Evolutionary conservation across 92 coral and sea anemone genomes (phyloP), one percentile per base, ranked within the genome.

Genomic region (Actinostola sp.): DNA sequence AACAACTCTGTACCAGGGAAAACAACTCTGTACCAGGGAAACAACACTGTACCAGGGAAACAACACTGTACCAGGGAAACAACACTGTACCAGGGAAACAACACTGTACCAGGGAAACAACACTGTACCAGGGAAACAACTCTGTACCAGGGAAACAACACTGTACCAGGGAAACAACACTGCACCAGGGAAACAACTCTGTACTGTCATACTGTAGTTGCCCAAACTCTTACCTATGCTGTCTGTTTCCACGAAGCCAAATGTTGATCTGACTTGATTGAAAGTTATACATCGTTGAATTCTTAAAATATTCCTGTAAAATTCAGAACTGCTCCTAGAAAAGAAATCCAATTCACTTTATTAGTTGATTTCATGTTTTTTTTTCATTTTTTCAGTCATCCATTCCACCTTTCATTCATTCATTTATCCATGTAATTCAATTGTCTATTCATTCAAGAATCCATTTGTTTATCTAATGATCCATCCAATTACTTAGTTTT

Each of bases 221-320:
- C n/a, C n/a, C n/a, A 58, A 28, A 9, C 27, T 34, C 89, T 82
- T 80, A 93, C 98, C 98, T 75, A 94, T 94, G 46, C 93, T 86
- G 55, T 89, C 92, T 54, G 95, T 95, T 50, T 95, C 99, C 31
- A 86, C 93, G 72, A 95, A 95, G 64, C 99, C 99, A 80, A 95
- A 95, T 50, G 94, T 95, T 9, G 91, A 85, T 55, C 92, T 85
- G 48, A 95, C 97, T 92, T 95, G 99, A 80, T 95, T 95, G 55
- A 79, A 92, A 27, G 99, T 95, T 29, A 95, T 93, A 83, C 99
- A 92, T 73, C 86, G 85, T 57, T 92, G 97, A 68, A 95, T 90
- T 72, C 89, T 92, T 52, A 95, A 67, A 9, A 95, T 86, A 41
- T 95, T 95, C 69, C 80, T 91, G 82, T 95, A 95, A 53, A 95